Base-by-base conservation (phyloP, 2,797 vertebrate species). In the Sphaeramia orbicularis region DNA sequence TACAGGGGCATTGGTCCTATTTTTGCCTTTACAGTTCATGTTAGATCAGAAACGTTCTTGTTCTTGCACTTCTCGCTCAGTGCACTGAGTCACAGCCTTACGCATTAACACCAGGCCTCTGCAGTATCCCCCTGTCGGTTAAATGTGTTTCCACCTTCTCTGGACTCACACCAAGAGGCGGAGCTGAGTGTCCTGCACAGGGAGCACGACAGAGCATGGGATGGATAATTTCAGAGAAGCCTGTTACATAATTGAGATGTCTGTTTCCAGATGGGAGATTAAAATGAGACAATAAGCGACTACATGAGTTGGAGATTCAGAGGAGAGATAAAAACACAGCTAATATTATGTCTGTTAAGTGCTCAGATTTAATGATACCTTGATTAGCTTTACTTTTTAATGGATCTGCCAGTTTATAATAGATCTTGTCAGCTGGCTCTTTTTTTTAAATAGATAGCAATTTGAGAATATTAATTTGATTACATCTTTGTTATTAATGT, bases 241-340 rank as follows among this genome's bases (percentile, higher is more conserved):
- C 40, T 59, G 55, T 66, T 71, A 66, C 32, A 51, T 67, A 58
- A 66, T n/a, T 52, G 35, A 66, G 21, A 55, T 6, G 3, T 16
- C 37, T 44, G 44, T 43, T 60, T 70, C 41, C 61, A 74, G 21
- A 59, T 38, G n/a, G 32, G 58, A 42, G 43, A 67, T 67, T 71
- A 67, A 19, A 54, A 57, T 6, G 35, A 45, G 53, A 67, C 52
- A 71, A 58, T 59, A 49, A n/a, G 50, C 11, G 19, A 11, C 44
- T 37, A 4, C 10, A 63, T 21, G 15, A 24, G 19, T 35, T 11
- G 1, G 30, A 21, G 24, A 51, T 61, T 44, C 44, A 12, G 32
- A 60, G 2, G 12, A 57, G n/a, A 40, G 12, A 40, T 27, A 24
- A 18, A 54, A 16, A 21, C 51, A 41, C 52, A 3, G 36, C 52